These are phyloP conservation scores for Ictalurus punctatus DNA, from an alignment of 2,113 vertebrate genomes.

Conservation along the genomic window DNA sequence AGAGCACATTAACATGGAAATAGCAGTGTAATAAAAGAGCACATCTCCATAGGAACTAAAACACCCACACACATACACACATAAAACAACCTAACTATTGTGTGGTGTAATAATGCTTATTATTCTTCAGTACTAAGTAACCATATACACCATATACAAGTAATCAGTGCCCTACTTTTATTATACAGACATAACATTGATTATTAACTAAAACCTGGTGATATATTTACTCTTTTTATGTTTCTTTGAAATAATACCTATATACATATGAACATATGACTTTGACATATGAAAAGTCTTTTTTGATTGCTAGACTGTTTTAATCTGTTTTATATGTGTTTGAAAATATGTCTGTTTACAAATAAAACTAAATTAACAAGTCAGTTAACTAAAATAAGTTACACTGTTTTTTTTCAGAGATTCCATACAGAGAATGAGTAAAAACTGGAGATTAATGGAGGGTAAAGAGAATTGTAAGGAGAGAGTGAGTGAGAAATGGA, in stretches of 20 bases:
- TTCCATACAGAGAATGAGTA: background rate
- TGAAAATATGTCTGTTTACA: background rate
- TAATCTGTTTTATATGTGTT: background rate
- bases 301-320: background rate
- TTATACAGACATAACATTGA: background rate
- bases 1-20: background rate
- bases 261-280: background rate
- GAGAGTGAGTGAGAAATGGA: constrained; percentile 53
- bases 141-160: background rate
- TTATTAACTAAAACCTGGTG: background rate
- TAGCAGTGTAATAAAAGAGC: constrained; percentile 21
- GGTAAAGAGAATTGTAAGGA: constrained; percentile 10
- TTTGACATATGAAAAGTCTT: background rate
- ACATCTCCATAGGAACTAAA: constrained; percentile 17
- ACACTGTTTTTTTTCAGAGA: background rate
- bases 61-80: constrained; percentile 1
- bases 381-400: background rate
- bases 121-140: constrained; percentile 8
- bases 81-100: constrained; percentile 15
- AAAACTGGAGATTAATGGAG: background rate
- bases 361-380: background rate
- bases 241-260: background rate
- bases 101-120: background rate
- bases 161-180: background rate
- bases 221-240: background rate